A percentile compares a stretch with the other conserved stretches of the same genome.
These are phyloP conservation scores for Podilymbus podiceps DNA, from an alignment of 2,113 vertebrate genomes.

Conservation along the genomic window DNA sequence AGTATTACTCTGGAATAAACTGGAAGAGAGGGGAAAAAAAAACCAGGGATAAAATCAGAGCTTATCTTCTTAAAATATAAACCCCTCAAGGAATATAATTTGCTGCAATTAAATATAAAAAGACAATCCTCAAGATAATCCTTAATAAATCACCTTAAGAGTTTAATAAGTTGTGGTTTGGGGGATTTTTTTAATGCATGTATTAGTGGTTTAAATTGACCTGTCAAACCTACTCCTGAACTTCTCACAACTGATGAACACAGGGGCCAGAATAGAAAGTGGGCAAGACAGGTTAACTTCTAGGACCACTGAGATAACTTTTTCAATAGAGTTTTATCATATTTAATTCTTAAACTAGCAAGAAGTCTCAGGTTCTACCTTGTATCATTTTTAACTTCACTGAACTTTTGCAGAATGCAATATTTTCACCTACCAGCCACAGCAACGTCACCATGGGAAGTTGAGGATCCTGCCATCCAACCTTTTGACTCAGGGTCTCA, in stretches of 20 bases:
- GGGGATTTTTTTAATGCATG: neutral
- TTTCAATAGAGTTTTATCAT: neutral
- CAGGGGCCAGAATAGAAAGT: rapidly evolving
- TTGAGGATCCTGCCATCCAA: neutral
- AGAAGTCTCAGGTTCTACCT: neutral
- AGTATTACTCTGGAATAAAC: neutral
- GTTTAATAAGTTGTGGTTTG: neutral
- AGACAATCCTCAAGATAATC: constrained; percentile 43
- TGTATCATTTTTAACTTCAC: neutral
- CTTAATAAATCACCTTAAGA: constrained; percentile 53
- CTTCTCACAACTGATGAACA: neutral
- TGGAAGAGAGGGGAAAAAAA: neutral
- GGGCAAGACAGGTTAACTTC: no score
- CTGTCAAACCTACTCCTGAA: neutral
- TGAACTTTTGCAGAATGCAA: rapidly evolving
- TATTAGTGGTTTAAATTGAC: neutral
- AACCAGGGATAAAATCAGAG: neutral
- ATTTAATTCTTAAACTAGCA: neutral
- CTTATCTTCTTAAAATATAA: constrained; percentile 31
- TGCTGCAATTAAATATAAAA: constrained; percentile 41
- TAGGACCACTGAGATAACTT: neutral
- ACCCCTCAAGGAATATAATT: constrained; percentile 2
- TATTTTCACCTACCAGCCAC: neutral
- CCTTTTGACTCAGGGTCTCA: neutral
- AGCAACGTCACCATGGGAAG: rapidly evolving